phyloP scores from a whole-genome alignment of 2,888 invertebrate species.

The Caenorhabditis japonica region DNA sequence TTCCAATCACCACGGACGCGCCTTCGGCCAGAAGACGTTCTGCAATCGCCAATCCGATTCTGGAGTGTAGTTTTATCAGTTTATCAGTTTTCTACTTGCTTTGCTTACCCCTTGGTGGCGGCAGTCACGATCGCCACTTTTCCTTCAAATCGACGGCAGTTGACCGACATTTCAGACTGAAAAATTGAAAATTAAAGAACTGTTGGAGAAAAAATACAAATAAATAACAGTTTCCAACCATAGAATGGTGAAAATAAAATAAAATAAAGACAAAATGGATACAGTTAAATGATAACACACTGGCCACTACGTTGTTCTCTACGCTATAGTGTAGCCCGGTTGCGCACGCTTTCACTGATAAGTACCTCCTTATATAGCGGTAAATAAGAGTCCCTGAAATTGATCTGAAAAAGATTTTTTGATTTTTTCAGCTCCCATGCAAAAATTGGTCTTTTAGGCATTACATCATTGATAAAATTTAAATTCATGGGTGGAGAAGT shows the following conservation, averaged over 20 bases:
- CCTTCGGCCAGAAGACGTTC: conserved; percentile 89
- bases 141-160: conserved; percentile 68
- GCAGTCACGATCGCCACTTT: conserved; percentile 76
- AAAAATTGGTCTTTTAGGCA: too few relatives aligned
- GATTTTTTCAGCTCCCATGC: too few relatives aligned
- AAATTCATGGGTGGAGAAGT: background rate
- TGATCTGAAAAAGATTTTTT: too few relatives aligned
- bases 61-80: conserved; percentile 29
- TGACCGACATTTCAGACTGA: conserved; percentile 25
- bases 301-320: conserved; percentile 40
- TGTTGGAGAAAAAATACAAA: background rate
- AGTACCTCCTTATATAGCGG: too few relatives aligned
- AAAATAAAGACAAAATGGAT: conserved; percentile 5
- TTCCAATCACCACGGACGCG: conserved; percentile 91
- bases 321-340: conserved; percentile 38
- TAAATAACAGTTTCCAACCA: too few relatives aligned
- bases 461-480: too few relatives aligned
- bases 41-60: conserved; percentile 92
- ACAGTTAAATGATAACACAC: conserved; percentile 19
- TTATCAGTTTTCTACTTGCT: background rate
- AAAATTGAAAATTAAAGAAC: conserved; percentile 1
- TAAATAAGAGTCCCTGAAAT: too few relatives aligned
- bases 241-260: background rate
- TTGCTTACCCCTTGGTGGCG: conserved; percentile 69
- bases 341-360: too few relatives aligned